These are phyloP conservation scores for Ptilonorhynchus violaceus DNA, from an alignment of 2,113 vertebrate species.

Conservation along the genomic window DNA sequence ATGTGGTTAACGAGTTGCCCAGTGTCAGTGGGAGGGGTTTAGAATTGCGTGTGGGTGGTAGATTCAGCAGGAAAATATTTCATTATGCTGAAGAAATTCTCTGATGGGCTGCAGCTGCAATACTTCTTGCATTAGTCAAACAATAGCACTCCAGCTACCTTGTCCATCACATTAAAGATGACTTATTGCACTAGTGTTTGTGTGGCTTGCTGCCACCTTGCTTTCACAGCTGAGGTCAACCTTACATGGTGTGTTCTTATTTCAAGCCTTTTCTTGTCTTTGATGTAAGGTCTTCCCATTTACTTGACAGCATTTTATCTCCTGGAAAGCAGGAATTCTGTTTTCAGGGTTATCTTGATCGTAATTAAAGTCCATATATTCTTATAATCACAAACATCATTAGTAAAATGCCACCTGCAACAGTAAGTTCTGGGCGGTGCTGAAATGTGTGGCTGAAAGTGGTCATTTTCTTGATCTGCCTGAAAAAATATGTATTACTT, in stretches of 20 bases:
- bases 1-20: not conserved
- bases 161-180: not conserved
- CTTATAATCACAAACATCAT: not conserved
- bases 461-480: not conserved
- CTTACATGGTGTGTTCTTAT: not conserved
- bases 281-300: not conserved
- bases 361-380: not conserved
- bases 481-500: not conserved
- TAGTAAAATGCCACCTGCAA: not conserved
- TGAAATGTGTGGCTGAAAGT: not conserved
- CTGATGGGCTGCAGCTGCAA: constrained; percentile 65
- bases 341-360: not conserved
- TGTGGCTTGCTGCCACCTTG: constrained; percentile 16
- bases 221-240: not conserved
- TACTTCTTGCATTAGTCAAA: constrained; percentile 39
- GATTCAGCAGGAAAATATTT: constrained; percentile 66
- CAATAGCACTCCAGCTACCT: constrained; percentile 31
- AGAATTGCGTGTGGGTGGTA: constrained; percentile 51
- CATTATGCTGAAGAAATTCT: constrained; percentile 41
- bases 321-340: not conserved
- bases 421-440: not conserved
- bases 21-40: constrained; percentile 39
- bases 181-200: not conserved
- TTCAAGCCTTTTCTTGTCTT: constrained; percentile 7
- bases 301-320: not conserved